Conservation (phyloP, 37 sponge, comb jelly and placozoan species). For the Petrosia ficiformis region DNA sequence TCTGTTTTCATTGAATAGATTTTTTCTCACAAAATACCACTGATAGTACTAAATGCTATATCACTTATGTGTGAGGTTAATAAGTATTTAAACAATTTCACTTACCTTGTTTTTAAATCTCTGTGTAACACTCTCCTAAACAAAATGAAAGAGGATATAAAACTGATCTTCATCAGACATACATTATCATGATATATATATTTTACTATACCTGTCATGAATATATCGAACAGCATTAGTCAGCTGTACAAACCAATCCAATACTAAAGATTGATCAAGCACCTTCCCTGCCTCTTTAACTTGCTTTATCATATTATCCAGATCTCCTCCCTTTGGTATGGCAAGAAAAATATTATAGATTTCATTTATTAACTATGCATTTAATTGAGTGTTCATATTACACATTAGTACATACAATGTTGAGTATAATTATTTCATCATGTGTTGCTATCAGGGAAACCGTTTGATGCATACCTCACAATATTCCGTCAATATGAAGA, state of each 20-base stretch:
- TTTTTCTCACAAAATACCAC: no score
- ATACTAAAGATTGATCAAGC: conserved; percentile 73
- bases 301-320: conserved; percentile 75
- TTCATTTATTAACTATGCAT: background rate
- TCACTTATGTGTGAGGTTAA: no score
- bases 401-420: background rate
- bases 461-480: conserved; percentile 77
- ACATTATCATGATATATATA: background rate
- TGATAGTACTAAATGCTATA: no score
- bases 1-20: no score
- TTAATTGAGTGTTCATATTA: no score
- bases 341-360: background rate
- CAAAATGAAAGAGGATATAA: no score
- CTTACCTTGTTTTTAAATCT: conserved; percentile 92
- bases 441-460: background rate
- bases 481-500: conserved; percentile 96
- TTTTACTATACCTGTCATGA: conserved; percentile 61
- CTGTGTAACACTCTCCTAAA: conserved; percentile 83
- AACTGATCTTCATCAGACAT: no score
- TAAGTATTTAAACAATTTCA: no score
- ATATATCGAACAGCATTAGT: conserved; percentile 92
- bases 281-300: conserved; percentile 42
- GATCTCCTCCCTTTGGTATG: conserved; percentile 83
- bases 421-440: no score
- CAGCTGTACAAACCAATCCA: conserved; percentile 97